These are phyloP conservation scores for Crossocerus cetratus DNA, from an alignment of 2,888 invertebrate genomes.

Conservation along the genomic window DNA sequence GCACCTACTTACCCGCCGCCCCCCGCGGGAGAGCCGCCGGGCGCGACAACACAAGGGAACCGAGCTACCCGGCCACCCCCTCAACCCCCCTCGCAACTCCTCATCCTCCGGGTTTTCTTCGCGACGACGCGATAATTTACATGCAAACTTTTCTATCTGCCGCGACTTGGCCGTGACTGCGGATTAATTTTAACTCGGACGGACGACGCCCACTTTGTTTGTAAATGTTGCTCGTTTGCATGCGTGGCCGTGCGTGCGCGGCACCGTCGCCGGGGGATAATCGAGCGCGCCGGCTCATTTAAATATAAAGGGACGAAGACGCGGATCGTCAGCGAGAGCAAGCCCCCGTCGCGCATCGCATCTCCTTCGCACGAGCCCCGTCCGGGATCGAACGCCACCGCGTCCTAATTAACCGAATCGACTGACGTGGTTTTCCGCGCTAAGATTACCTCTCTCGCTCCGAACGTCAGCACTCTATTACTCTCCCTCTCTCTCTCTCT, in stretches of 20 bases:
- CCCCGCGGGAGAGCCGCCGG: no score
- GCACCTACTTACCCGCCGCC: no score
- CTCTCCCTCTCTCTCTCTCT: neutral
- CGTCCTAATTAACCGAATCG: constrained; percentile 39
- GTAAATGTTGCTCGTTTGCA: constrained; percentile 49
- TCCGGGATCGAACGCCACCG: constrained; percentile 32
- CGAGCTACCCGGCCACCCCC: no score
- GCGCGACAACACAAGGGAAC: neutral
- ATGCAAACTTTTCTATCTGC: constrained; percentile 31
- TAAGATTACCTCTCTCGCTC: neutral
- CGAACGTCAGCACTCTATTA: neutral
- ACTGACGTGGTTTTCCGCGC: neutral
- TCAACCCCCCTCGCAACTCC: no score
- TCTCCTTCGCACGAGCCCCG: constrained; percentile 36
- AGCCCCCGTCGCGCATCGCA: neutral
- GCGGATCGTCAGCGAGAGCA: neutral
- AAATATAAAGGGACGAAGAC: constrained; percentile 48
- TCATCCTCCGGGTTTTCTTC: constrained; percentile 16
- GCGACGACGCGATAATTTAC: constrained; percentile 21
- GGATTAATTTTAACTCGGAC: constrained; percentile 45
- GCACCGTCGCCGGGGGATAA: no score
- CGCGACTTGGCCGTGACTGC: neutral
- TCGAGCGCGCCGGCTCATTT: constrained; percentile 41
- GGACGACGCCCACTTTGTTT: constrained; percentile 14
- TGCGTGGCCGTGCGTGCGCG: constrained; percentile 23